Percentiles rank a stretch among this genome's conserved stretches.
phyloP scores from a whole-genome alignment of 1,140 invertebrate genomes.

The Listronotus bonariensis region DNA sequence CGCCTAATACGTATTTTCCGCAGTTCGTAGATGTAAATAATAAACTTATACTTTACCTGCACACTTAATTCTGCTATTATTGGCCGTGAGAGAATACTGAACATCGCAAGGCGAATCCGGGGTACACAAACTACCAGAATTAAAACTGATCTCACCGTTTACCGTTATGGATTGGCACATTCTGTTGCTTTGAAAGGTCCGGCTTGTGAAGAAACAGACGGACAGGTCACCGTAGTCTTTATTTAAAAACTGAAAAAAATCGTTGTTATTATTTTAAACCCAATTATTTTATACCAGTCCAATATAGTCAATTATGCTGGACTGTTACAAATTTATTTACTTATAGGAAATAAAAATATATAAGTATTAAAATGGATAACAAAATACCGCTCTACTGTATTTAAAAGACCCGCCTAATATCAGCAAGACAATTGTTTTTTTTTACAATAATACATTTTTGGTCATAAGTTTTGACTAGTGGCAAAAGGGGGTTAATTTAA shows the following conservation, averaged over 20 bases:
- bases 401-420: no score
- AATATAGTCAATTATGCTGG: no score
- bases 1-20: conserved; percentile 11
- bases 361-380: no score
- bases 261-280: no score
- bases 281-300: no score
- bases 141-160: conserved; percentile 47
- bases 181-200: conserved; percentile 34
- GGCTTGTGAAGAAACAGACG: conserved; percentile 43
- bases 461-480: no score
- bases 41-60: conserved; percentile 40
- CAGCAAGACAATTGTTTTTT: no score
- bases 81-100: conserved; percentile 41
- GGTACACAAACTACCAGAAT: conserved; percentile 42
- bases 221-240: conserved; percentile 45
- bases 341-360: no score
- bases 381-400: no score
- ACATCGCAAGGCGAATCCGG: conserved; percentile 41
- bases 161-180: conserved; percentile 44
- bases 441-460: no score
- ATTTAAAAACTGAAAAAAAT: conserved; percentile 40
- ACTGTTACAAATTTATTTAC: no score
- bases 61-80: conserved; percentile 41
- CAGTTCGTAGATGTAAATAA: conserved; percentile 6
- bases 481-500: no score